Evolutionary conservation across 2,797 vertebrate species (phyloP), one percentile per base, ranked within the genome.

Genomic region (Cottoperca gobio): DNA sequence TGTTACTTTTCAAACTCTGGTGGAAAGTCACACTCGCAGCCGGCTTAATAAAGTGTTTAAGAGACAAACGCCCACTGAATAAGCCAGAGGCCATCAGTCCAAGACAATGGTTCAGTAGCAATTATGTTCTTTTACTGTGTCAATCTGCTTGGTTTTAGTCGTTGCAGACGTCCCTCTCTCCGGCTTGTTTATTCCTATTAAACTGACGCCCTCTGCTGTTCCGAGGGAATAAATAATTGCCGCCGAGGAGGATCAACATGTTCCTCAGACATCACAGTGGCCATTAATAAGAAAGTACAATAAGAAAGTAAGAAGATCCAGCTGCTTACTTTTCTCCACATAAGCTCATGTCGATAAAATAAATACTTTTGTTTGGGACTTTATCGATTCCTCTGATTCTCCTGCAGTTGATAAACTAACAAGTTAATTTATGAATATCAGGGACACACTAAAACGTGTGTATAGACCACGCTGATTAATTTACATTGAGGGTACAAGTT

Each of bases 171-270:
- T 57, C 59, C 28, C 31, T 28, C 39, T 35, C n/a, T n/a, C 3
- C 60, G 58, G 37, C 45, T 49, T 55, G 16, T 73, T 26, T 46
- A 31, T 80, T 61, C 8, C 70, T 70, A 70, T 68, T 42, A 28
- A 58, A 82, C 76, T 76, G 75, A 78, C 61, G 83, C 90, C 90
- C 88, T 73, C 91, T 92, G 85, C 85, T 92, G 91, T 80, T 82
- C 7, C 6, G 19, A 24, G 37, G 46, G 31, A 73, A 73, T 21
- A 63, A 17, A 60, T 66, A 57, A 46, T 35, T 64, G 21, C 26
- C 40, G 24, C 26, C 19, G 58, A n/a, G 61, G 37, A 49, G 26
- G 40, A 64, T 37, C 43, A 31, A n/a, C 65, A 28, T 11, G 1
- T 4, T 52, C 26, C 19, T 58, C 23, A 35, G 8, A 14, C 13